phyloP scores from a whole-genome alignment of 1,140 invertebrate genomes.

The Eupristina koningsbergeri region DNA sequence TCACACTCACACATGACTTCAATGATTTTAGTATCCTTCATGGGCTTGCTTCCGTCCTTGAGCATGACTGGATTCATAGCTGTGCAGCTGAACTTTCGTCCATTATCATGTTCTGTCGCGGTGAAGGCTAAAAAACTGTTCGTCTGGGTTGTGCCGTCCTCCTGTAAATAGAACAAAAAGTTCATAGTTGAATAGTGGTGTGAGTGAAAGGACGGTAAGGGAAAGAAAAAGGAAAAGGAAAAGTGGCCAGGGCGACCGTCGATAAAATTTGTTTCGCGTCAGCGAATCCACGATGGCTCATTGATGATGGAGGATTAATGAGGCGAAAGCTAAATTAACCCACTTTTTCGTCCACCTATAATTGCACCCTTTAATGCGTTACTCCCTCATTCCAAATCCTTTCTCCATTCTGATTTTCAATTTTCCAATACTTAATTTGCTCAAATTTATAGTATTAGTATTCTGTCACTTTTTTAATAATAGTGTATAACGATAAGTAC shows the following conservation, averaged over 20 bases:
- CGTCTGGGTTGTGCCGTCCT: slow-evolving; percentile 85
- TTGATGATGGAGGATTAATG: slow-evolving; percentile 47
- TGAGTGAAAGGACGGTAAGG: background rate
- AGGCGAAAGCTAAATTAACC: slow-evolving; percentile 46
- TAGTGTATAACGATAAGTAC: too few relatives aligned
- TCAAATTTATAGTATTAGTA: too few relatives aligned
- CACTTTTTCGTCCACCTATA: slow-evolving; percentile 32
- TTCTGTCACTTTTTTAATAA: too few relatives aligned
- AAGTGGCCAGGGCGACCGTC: background rate
- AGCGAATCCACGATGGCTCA: slow-evolving; percentile 36
- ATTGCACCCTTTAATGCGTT: slow-evolving; percentile 27
- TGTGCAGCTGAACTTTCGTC: slow-evolving; percentile 83
- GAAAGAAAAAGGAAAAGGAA: slow-evolving; percentile 5
- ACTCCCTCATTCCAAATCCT: background rate
- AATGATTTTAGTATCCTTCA: slow-evolving; percentile 79
- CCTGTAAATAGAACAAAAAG: slow-evolving; percentile 70
- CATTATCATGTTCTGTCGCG: slow-evolving; percentile 87
- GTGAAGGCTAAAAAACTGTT: slow-evolving; percentile 84
- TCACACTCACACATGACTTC: slow-evolving; percentile 88
- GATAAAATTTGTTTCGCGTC: slow-evolving; percentile 49
- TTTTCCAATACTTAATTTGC: background rate
- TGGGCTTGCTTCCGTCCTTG: slow-evolving; percentile 80
- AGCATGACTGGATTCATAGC: slow-evolving; percentile 86
- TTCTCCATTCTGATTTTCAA: background rate
- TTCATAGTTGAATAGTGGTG: slow-evolving; percentile 9